These are phyloP conservation scores for Melipona quadrifasciata DNA, from an alignment of 1,140 invertebrate genomes.

Conservation along the genomic window DNA sequence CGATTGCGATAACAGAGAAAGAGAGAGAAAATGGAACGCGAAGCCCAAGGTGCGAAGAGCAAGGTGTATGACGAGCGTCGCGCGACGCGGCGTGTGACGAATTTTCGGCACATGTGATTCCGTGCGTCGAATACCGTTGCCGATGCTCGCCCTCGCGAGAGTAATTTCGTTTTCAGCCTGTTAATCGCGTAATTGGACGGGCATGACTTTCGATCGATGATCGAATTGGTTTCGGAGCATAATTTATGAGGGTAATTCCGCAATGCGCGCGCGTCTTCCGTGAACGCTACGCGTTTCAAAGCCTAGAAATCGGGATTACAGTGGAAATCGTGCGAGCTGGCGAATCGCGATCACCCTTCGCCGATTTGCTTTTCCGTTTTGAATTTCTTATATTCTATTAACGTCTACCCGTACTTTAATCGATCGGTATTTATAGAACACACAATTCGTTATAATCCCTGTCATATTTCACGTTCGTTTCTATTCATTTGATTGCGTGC, in stretches of 20 bases:
- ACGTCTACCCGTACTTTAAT: neutral
- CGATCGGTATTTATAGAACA: neutral
- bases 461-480: neutral
- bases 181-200: constrained; percentile 63
- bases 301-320: neutral
- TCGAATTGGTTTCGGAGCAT: constrained; percentile 43
- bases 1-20: constrained; percentile 40
- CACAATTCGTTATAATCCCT: neutral
- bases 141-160: constrained; percentile 53
- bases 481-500: neutral
- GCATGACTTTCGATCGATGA: constrained; percentile 56
- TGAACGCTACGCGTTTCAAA: neutral
- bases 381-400: neutral
- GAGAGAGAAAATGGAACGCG: neutral
- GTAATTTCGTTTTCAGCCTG: constrained; percentile 65
- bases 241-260: constrained; percentile 34
- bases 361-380: too few species aligned
- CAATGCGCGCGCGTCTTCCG: constrained; percentile 12
- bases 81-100: constrained; percentile 12
- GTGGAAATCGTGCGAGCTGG: neutral
- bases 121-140: constrained; percentile 44
- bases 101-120: constrained; percentile 46
- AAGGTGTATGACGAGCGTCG: neutral
- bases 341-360: neutral
- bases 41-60: neutral